Evolutionary conservation across 2,888 invertebrate genomes (phyloP).

Genomic region (Sinotaia quadrata): DNA sequence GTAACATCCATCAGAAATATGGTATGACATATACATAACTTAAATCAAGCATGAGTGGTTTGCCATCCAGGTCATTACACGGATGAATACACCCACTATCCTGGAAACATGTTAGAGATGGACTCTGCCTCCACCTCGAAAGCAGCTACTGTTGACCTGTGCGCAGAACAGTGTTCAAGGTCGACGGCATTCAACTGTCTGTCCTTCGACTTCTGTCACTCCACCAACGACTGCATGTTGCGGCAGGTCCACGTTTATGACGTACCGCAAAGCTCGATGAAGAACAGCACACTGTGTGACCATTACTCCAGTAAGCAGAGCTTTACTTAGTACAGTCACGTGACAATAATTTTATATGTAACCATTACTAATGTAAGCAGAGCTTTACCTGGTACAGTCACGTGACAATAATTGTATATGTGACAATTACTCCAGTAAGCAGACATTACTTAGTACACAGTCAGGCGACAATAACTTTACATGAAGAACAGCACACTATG

Average conservation of each 20-base stretch:
- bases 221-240: conserved; percentile 39
- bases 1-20: no score
- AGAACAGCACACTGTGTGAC: conserved; percentile 33
- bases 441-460: no score
- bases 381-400: no score
- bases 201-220: conserved; percentile 47
- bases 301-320: conserved; percentile 49
- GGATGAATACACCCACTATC: conserved; percentile 43
- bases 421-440: no score
- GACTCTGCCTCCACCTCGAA: conserved; percentile 38
- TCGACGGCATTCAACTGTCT: conserved; percentile 38
- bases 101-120: conserved; percentile 41
- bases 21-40: no score
- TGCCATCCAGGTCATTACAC: conserved; percentile 54
- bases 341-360: neutral
- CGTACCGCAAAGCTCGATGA: conserved; percentile 27
- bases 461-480: no score
- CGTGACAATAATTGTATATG: no score
- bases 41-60: no score
- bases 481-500: conserved; percentile 32
- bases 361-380: neutral
- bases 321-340: no score
- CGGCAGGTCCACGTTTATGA: conserved; percentile 42
- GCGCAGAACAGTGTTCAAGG: conserved; percentile 47
- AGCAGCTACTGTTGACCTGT: conserved; percentile 39